These are phyloP conservation scores for Xenentodon cancila DNA, from an alignment of 2,797 vertebrate genomes.

Conservation along the genomic window DNA sequence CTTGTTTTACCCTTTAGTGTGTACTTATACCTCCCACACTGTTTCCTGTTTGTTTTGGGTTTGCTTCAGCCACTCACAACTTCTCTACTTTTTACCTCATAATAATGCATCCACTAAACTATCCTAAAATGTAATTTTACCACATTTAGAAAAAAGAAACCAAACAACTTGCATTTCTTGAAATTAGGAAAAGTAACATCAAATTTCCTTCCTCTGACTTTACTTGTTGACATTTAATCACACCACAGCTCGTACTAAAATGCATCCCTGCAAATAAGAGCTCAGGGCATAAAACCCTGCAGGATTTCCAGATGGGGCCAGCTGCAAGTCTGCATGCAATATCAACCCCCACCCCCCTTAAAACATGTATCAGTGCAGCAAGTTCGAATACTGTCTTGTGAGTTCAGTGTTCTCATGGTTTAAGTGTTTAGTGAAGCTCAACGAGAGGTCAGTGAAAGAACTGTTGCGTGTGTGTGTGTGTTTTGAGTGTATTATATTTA, in stretches of 20 bases:
- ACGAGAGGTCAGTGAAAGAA: slow-evolving; percentile 27
- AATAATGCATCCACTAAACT: slow-evolving; percentile 19
- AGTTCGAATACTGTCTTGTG: slow-evolving; percentile 36
- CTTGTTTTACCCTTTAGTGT: slow-evolving; percentile 52
- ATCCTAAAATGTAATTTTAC: not conserved
- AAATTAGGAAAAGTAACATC: slow-evolving; percentile 1
- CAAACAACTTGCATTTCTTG: slow-evolving; percentile 8
- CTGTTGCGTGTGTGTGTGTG: slow-evolving; percentile 26
- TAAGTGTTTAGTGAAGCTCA: slow-evolving; percentile 45
- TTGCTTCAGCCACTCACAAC: slow-evolving; percentile 52
- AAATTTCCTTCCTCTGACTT: slow-evolving; percentile 3
- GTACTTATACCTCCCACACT: slow-evolving; percentile 69
- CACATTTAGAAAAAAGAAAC: not conserved
- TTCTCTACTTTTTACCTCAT: slow-evolving; percentile 13
- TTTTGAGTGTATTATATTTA: slow-evolving; percentile 66
- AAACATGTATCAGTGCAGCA: slow-evolving; percentile 58
- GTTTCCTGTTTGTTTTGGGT: slow-evolving; percentile 78
- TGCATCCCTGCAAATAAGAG: slow-evolving; percentile 17
- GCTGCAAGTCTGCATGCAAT: slow-evolving; percentile 54
- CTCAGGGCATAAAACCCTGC: slow-evolving; percentile 47
- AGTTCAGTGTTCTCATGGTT: slow-evolving; percentile 41
- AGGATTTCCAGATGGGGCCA: slow-evolving; percentile 57
- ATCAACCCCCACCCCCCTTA: slow-evolving; percentile 8
- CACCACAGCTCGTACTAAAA: slow-evolving; percentile 31
- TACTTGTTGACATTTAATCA: slow-evolving; percentile 31